Percentiles rank a stretch among this genome's conserved stretches.
Evolutionary conservation across 2,113 vertebrate genomes (phyloP).

Genomic region (Onychorhynchus coronatus): DNA sequence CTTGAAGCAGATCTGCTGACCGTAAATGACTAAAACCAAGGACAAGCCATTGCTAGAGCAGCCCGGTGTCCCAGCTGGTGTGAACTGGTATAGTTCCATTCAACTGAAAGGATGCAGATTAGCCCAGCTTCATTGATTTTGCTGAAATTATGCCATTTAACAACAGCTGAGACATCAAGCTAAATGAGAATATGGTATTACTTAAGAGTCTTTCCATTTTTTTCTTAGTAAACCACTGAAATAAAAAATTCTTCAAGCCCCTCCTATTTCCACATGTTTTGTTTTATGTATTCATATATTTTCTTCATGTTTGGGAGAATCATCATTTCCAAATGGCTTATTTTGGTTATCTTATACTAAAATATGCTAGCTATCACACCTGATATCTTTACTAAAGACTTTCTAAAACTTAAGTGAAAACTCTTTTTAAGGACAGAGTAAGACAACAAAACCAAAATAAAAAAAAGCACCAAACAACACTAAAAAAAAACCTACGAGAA

Average conservation of each 20-base stretch:
- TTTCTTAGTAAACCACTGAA: not conserved
- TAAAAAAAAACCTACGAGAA: not conserved
- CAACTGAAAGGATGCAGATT: not conserved
- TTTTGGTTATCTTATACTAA: not conserved
- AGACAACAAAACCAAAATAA: not conserved
- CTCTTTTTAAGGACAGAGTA: not conserved
- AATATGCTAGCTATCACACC: not conserved
- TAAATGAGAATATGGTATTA: not conserved
- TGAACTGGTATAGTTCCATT: not conserved
- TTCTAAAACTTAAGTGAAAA: not conserved
- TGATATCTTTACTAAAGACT: not conserved
- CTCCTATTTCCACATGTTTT: not conserved
- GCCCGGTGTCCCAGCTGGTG: not conserved
- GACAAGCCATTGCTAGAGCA: not conserved
- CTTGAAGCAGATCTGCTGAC: not conserved
- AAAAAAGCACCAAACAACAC: not conserved
- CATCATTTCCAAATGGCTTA: not conserved
- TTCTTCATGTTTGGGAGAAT: not conserved
- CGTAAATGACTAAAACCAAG: not conserved
- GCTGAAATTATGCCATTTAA: not conserved
- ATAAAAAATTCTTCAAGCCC: not conserved
- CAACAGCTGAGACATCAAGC: not conserved
- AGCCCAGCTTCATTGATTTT: constrained; percentile 13
- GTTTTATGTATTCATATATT: not conserved
- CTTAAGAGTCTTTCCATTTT: not conserved